Percentiles rank a stretch among this genome's conserved stretches.
These are phyloP conservation scores for Melanotaenia parkinsoni DNA, from an alignment of 2,797 vertebrate genomes.

Conservation along the genomic window DNA sequence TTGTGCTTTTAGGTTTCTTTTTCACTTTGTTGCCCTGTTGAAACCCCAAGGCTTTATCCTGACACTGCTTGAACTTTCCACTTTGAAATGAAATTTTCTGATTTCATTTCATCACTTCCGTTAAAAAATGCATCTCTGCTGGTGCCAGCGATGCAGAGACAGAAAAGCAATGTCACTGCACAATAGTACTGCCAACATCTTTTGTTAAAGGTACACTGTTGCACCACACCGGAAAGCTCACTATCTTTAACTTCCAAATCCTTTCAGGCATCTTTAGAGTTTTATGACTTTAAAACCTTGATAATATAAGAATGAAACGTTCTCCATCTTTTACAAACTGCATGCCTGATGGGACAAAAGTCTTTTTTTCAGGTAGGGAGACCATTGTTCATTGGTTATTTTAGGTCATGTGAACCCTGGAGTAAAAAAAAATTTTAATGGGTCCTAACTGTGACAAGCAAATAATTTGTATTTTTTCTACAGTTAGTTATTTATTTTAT, in stretches of 20 bases:
- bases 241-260: not conserved
- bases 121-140: not conserved
- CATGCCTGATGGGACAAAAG: not conserved
- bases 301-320: not conserved
- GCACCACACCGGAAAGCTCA: not conserved
- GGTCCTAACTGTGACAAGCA: too few species aligned
- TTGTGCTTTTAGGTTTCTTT: not conserved
- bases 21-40: not conserved
- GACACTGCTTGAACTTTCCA: not conserved
- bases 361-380: not conserved
- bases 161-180: not conserved
- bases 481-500: too few species aligned
- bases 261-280: not conserved
- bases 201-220: not conserved
- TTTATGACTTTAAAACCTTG: not conserved
- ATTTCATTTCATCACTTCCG: not conserved
- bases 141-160: not conserved
- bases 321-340: not conserved
- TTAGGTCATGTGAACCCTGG: not conserved
- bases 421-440: too few species aligned
- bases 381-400: not conserved
- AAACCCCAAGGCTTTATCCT: not conserved
- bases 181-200: too few species aligned
- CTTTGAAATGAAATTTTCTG: not conserved
- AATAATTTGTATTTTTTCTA: too few species aligned